These are phyloP conservation scores for Orthosia gracilis DNA, from an alignment of 2,888 invertebrate genomes.

Conservation along the genomic window DNA sequence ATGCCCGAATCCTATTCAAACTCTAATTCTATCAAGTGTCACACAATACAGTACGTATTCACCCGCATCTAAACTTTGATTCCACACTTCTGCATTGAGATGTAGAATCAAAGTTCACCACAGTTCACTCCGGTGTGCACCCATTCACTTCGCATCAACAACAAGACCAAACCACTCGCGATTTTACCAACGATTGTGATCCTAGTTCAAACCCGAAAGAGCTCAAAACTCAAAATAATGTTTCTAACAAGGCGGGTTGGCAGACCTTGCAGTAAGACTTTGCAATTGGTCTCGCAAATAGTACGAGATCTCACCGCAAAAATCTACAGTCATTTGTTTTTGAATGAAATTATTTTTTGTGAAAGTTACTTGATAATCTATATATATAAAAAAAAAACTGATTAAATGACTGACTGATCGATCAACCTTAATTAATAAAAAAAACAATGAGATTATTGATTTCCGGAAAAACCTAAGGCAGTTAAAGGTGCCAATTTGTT, in stretches of 20 bases:
- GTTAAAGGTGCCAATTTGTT: too few species aligned
- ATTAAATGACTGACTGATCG: too few species aligned
- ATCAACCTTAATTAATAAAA: too few species aligned
- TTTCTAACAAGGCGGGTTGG: conserved; percentile 54
- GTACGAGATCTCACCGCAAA: too few species aligned
- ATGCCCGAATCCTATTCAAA: background rate
- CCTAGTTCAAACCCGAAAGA: conserved; percentile 20
- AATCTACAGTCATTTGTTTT: too few species aligned
- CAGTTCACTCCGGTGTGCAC: background rate
- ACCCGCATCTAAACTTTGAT: background rate
- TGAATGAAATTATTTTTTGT: too few species aligned
- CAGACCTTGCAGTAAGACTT: conserved; percentile 57
- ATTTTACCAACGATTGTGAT: conserved; percentile 42
- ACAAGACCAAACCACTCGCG: conserved; percentile 18
- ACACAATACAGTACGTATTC: background rate
- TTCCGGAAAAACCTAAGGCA: too few species aligned
- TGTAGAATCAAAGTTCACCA: background rate
- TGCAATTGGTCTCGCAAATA: conserved; percentile 56
- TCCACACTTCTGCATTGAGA: background rate
- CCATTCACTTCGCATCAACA: conserved; percentile 17
- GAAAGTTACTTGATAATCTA: too few species aligned
- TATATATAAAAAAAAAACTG: too few species aligned
- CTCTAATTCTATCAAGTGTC: background rate
- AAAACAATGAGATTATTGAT: too few species aligned
- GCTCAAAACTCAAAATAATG: conserved; percentile 52